Percentiles rank a stretch among this genome's conserved stretches.
phyloP scores from a whole-genome alignment of 2,113 vertebrate genomes.

The Sarotherodon lohbergeri region DNA sequence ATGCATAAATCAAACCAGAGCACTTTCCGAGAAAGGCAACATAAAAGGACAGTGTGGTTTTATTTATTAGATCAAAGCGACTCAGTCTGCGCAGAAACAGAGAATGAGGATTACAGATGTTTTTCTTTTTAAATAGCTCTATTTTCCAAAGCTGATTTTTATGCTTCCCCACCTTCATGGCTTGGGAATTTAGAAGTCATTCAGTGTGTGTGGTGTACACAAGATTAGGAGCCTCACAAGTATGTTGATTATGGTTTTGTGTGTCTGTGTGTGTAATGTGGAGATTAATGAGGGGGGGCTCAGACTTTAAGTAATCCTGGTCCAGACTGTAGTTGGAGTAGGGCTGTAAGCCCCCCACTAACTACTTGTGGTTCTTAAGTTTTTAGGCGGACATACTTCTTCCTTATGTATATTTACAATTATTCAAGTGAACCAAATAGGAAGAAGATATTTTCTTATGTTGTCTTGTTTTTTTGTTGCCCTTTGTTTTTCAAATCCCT shows the following conservation, averaged over 20 bases:
- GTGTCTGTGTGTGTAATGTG: neutral
- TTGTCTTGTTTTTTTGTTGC: neutral
- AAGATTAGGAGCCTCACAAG: constrained; percentile 45
- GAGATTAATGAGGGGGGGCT: constrained; percentile 46
- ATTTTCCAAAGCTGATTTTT: neutral
- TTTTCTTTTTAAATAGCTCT: neutral
- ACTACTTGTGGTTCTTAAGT: neutral
- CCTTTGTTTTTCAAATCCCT: neutral
- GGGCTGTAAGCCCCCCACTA: neutral
- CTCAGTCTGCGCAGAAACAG: neutral
- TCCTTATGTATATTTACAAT: neutral
- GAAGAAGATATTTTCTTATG: neutral
- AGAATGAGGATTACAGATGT: neutral
- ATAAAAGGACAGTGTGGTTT: neutral
- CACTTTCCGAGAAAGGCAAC: neutral
- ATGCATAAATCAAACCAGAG: neutral
- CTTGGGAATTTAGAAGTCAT: neutral
- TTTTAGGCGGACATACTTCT: neutral
- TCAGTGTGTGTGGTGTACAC: constrained; percentile 29
- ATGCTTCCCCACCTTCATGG: neutral
- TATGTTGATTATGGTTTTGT: constrained; percentile 13
- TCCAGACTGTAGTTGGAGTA: constrained; percentile 43
- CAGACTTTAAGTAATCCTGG: constrained; percentile 63
- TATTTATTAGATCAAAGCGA: neutral
- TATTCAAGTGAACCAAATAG: rapidly evolving